These are phyloP conservation scores for Semotilus atromaculatus DNA, from an alignment of 2,797 vertebrate genomes.

Conservation along the genomic window DNA sequence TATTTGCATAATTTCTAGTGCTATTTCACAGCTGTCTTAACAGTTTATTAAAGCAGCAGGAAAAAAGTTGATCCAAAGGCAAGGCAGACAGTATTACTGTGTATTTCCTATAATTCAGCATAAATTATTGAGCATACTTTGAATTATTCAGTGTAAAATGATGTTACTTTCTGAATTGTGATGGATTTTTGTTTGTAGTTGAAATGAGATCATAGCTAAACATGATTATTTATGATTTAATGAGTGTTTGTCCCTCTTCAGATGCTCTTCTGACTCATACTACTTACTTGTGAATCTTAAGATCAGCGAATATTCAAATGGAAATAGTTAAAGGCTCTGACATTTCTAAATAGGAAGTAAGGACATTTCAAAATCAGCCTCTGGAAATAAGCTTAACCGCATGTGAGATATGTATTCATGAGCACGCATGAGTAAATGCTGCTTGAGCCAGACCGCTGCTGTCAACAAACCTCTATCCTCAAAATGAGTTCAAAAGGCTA, in stretches of 20 bases:
- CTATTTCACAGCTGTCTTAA: slow-evolving; percentile 38
- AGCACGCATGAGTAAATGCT: slow-evolving; percentile 4
- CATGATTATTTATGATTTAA: slow-evolving; percentile 14
- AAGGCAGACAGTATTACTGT: neutral
- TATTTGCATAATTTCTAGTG: slow-evolving; percentile 34
- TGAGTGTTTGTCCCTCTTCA: neutral
- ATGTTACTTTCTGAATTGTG: slow-evolving; percentile 18
- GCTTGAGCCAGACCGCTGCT: slow-evolving; percentile 1
- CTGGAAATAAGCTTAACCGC: neutral
- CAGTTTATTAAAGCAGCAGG: slow-evolving; percentile 14
- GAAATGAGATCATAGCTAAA: slow-evolving; percentile 32
- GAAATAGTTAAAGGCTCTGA: neutral
- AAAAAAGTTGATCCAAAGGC: neutral
- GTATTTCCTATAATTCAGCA: slow-evolving; percentile 31
- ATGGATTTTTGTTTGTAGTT: slow-evolving; percentile 8
- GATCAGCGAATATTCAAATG: slow-evolving; percentile 1
- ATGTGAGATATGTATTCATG: slow-evolving; percentile 5
- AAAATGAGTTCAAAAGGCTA: slow-evolving; percentile 12
- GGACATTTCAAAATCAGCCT: slow-evolving; percentile 1
- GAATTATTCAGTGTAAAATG: slow-evolving; percentile 26
- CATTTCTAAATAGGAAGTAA: slow-evolving; percentile 15
- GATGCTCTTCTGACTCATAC: slow-evolving; percentile 6
- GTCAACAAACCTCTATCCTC: slow-evolving; percentile 20
- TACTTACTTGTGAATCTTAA: neutral
- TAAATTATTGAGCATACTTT: slow-evolving; percentile 8